A percentile compares a stretch with the other conserved stretches of the same genome.
Conservation (phyloP, 1,140 invertebrate genomes). For the Formica exsecta region DNA sequence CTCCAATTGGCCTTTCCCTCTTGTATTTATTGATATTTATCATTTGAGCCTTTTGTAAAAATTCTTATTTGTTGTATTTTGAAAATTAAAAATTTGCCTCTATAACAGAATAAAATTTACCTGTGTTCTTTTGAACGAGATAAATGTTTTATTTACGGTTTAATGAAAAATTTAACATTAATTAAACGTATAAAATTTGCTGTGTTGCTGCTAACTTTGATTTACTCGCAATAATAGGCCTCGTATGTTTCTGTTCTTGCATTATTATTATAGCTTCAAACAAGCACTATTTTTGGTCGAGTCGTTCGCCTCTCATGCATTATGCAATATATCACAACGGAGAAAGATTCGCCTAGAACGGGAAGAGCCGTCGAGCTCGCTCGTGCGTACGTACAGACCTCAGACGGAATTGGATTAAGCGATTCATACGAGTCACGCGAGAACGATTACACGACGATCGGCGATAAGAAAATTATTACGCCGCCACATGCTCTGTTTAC, state of each 20-base stretch:
- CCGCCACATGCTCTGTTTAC: slow-evolving; percentile 21
- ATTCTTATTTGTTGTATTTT: too few species aligned
- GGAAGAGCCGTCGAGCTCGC: not conserved
- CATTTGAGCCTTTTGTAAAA: too few species aligned
- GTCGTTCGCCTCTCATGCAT: not conserved
- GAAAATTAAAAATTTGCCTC: not conserved
- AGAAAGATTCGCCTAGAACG: not conserved
- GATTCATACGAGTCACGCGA: slow-evolving; percentile 51
- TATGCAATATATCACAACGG: not conserved
- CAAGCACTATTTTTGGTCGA: not conserved
- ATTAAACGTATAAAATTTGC: not conserved
- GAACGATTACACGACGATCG: slow-evolving; percentile 56
- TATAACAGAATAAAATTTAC: not conserved
- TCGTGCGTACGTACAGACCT: not conserved
- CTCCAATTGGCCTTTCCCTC: too few species aligned
- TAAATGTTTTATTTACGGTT: not conserved
- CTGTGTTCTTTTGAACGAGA: not conserved
- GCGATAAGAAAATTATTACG: slow-evolving; percentile 63
- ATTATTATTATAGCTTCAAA: not conserved
- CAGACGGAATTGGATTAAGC: slow-evolving; percentile 28
- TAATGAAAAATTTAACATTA: slow-evolving; percentile 2
- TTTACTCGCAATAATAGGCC: not conserved
- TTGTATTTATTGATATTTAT: too few species aligned
- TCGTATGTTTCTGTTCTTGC: too few species aligned
- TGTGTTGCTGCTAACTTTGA: not conserved